Conservation (phyloP, 2,888 invertebrate species). For the Coenonympha arcania region DNA sequence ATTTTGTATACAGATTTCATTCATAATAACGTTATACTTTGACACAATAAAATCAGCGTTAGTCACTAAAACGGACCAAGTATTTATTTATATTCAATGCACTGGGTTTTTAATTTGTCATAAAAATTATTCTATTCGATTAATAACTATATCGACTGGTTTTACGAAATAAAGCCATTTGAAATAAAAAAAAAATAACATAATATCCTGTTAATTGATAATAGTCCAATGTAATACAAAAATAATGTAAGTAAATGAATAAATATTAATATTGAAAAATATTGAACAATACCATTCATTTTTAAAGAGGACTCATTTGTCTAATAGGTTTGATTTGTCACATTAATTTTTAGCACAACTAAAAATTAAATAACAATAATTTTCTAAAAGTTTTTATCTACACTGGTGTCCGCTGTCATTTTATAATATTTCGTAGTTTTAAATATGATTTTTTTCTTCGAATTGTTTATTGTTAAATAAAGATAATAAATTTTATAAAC, state of each 20-base stretch:
- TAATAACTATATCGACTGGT: not conserved
- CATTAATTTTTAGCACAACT: no score
- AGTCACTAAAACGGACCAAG: constrained; percentile 8
- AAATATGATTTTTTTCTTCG: no score
- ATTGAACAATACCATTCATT: no score
- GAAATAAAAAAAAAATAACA: not conserved
- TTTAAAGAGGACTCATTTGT: no score
- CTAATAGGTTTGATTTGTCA: no score
- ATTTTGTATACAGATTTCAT: not conserved
- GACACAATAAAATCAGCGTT: constrained; percentile 1
- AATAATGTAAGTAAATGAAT: not conserved
- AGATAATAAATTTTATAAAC: no score
- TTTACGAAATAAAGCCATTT: constrained; percentile 2
- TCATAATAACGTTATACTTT: not conserved
- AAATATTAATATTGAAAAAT: not conserved
- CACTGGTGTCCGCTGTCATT: no score
- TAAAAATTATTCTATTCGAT: not conserved
- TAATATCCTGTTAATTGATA: not conserved
- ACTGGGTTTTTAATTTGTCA: not conserved
- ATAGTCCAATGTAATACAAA: constrained; percentile 2
- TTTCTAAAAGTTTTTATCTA: no score
- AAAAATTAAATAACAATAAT: no score
- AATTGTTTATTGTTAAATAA: no score
- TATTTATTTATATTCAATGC: not conserved
- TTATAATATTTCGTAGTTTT: no score